Base-by-base conservation (phyloP, 2,797 vertebrate species). In the Dermochelys coriacea region DNA sequence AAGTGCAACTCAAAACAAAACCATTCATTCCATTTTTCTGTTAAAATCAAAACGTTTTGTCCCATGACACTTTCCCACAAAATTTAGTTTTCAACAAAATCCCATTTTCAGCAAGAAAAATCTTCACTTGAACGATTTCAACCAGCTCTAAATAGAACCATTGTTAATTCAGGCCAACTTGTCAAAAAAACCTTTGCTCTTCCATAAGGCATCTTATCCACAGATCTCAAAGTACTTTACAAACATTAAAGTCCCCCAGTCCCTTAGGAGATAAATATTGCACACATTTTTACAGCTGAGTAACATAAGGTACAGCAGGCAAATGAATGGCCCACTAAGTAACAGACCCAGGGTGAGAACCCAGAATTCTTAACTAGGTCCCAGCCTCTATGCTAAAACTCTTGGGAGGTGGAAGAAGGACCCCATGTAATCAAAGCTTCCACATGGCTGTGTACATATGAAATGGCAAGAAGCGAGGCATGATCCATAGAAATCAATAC, bases 111-210 rank as follows among this genome's bases (percentile, higher is more conserved):
- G 41, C 86, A 52, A 59, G 55, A 85, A 85, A 75, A 71, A 71
- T 84, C 96, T 90, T 86, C 80, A 78, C 75, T 86, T 85, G 86
- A 74, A 93, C 12, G 0, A 0, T 87, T 93, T 85, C 94, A 86
- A 29, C 68, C 71, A 84, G 68, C 81, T 95, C 92, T 89, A 88
- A 86, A 0, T 2, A 94, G 81, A 93, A 34, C 94, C 61, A 45
- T 27, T 27, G 19, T 45, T 41, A 87, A 45, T 0, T 0, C 68
- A 92, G 85, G 86, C 52, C 54, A 92, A n/a, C 50, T 92, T 86
- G 92, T 90, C 93, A 97, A 91, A 96, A 96, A 86, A 3, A 64
- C 41, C 91, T 87, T 50, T 95, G 82, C 80, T 37, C 78, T 96
- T 93, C 82, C 96, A 94, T 93, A 94, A 92, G 86, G 55, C 83